Evolutionary conservation across 2,888 invertebrate genomes (phyloP), one percentile per base, ranked within the genome.

Genomic region (Agrypnus murinus): DNA sequence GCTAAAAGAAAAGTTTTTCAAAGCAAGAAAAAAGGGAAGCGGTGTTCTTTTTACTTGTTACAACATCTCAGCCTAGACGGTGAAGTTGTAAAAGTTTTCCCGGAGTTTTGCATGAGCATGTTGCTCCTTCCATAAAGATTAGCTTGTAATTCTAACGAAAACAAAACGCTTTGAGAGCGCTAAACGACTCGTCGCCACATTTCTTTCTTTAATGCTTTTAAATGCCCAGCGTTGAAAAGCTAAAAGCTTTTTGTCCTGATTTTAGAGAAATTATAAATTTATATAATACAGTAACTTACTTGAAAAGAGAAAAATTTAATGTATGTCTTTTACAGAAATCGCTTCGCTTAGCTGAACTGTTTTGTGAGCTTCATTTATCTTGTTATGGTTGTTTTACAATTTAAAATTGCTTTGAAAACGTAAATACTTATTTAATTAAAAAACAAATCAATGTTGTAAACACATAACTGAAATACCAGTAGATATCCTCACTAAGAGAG

Each of bases 121-220:
- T 46, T 62, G 31, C 62, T 62, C 34, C 48, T 34, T 62, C 46
- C 62, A 62, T 62, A 62, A 62, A 62, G 62, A 62, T 62, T 62
- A 62, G 36, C 62, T 62, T 46, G 32, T 46, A 34, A 48, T 46
- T 48, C 46, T 62, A 46, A 62, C 19, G 46, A 62, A 62, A 62
- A 62, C 62, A 62, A 46, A 46, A 62, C 46, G 48, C 48, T 62
- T 62, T 46, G 34, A 15, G 46, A 46, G 19, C 19, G 45, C 48
- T 62, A 62, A 62, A 62, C 48, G 45, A 36, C 48, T 48, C n/a
- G 17, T 62, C 45, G 19, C 48, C 15, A 48, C 46, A 34, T 5
- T 34, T 32, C 50, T 50, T 50, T 50, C 32, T 50, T 50, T 50
- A 50, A 50, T 50, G 50, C 12, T 31, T 50, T 50, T 19, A 50